phyloP scores from a whole-genome alignment of 2,888 invertebrate genomes.

The Drosophila algonquin region DNA sequence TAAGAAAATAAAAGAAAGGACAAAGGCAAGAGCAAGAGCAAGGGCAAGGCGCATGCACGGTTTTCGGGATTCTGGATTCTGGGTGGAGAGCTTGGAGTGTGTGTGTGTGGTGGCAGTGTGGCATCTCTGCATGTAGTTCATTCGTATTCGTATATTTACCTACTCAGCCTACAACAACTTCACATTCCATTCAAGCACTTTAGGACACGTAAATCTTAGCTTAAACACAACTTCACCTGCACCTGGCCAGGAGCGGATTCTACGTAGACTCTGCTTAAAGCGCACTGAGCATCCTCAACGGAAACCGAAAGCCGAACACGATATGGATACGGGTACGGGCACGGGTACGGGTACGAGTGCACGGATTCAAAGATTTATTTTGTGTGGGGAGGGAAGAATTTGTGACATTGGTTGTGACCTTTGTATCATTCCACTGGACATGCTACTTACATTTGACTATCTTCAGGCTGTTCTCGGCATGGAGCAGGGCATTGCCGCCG shows the following conservation, averaged over 20 bases:
- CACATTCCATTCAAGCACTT: slow-evolving; percentile 70
- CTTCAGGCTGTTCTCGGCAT: slow-evolving; percentile 75
- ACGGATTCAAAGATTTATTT: background rate
- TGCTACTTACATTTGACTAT: slow-evolving; percentile 83
- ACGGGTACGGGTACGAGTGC: background rate
- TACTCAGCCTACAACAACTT: slow-evolving; percentile 65
- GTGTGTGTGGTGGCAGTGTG: background rate
- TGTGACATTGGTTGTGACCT: background rate
- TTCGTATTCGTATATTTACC: slow-evolving; percentile 63
- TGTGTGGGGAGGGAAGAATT: background rate
- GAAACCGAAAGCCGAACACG: slow-evolving; percentile 13
- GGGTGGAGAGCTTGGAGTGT: background rate
- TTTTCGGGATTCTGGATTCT: background rate
- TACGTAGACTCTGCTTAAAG: slow-evolving; percentile 61
- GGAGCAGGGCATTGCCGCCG: slow-evolving; percentile 55
- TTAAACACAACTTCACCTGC: slow-evolving; percentile 60
- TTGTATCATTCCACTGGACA: slow-evolving; percentile 11
- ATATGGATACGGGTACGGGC: background rate
- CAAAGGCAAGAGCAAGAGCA: too few species aligned
- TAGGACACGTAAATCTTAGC: slow-evolving; percentile 65
- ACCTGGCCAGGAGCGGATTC: slow-evolving; percentile 74
- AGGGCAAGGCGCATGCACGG: slow-evolving; percentile 5
- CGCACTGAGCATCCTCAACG: slow-evolving; percentile 51
- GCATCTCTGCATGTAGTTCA: slow-evolving; percentile 31
- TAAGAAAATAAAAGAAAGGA: background rate